A percentile compares a stretch with the other conserved stretches of the same genome.
Evolutionary conservation across 2,888 invertebrate species (phyloP).

Genomic region (Lucinisca nassula): DNA sequence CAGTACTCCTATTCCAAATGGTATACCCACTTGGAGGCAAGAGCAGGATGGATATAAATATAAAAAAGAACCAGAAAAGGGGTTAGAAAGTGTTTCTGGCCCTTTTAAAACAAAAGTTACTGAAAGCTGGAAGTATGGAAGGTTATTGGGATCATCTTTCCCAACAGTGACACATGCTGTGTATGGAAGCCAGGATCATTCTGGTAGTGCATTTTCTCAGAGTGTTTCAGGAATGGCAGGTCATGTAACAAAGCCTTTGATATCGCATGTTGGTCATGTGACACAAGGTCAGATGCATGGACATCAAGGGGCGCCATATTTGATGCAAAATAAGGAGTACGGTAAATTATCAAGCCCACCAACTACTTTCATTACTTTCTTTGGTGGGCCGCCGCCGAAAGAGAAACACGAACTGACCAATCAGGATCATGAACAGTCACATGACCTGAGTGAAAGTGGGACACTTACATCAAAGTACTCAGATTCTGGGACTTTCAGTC

Average conservation of each 20-base stretch:
- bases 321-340: slow-evolving; percentile 53
- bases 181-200: slow-evolving; percentile 30
- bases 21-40: slow-evolving; percentile 34
- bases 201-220: not conserved
- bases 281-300: not conserved
- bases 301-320: slow-evolving; percentile 36
- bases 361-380: slow-evolving; percentile 34
- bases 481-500: slow-evolving; percentile 42
- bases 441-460: not conserved
- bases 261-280: slow-evolving; percentile 39
- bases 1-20: slow-evolving; percentile 65
- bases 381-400: not conserved
- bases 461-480: slow-evolving; percentile 29
- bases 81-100: not conserved
- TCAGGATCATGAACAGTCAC: not conserved
- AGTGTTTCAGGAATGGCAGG: not conserved
- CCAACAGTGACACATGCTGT: slow-evolving; percentile 39
- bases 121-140: slow-evolving; percentile 59
- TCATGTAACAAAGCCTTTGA: not conserved
- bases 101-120: slow-evolving; percentile 27
- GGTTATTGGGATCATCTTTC: slow-evolving; percentile 11
- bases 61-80: not conserved
- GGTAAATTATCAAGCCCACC: slow-evolving; percentile 51
- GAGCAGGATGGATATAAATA: slow-evolving; percentile 24
- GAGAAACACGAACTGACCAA: not conserved